Percentiles rank a stretch among this genome's conserved stretches.
Conservation (phyloP, 2,113 vertebrate species). For the zebrafish (Danio rerio) region GRCz12tu NC_133182.1:13469001-13469500, state of each 20-base stretch:
- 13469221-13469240: too few species aligned
- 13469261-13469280: neutral
- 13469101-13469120: neutral
- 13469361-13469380: neutral
- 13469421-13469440: slow-evolving; percentile 93
- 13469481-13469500: slow-evolving; percentile 86
- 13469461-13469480: slow-evolving; percentile 97
- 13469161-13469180: too few species aligned
- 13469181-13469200: too few species aligned
- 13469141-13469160: too few species aligned
- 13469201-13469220: too few species aligned
- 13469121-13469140: too few species aligned
- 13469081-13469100: neutral
- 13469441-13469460: slow-evolving; percentile 99
- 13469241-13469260: too few species aligned
- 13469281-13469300: slow-evolving; percentile 18
- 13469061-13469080: too few species aligned
- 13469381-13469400: slow-evolving; percentile 86
- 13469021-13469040: too few species aligned
- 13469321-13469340: neutral
- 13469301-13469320: neutral
- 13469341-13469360: neutral
- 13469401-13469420: slow-evolving; percentile 99
- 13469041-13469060: too few species aligned
- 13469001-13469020: too few species aligned